Percentiles rank a stretch among this genome's conserved stretches.
These are phyloP conservation scores for Drosophila miranda DNA, from an alignment of 1,140 invertebrate species.

Conservation along the genomic window DNA sequence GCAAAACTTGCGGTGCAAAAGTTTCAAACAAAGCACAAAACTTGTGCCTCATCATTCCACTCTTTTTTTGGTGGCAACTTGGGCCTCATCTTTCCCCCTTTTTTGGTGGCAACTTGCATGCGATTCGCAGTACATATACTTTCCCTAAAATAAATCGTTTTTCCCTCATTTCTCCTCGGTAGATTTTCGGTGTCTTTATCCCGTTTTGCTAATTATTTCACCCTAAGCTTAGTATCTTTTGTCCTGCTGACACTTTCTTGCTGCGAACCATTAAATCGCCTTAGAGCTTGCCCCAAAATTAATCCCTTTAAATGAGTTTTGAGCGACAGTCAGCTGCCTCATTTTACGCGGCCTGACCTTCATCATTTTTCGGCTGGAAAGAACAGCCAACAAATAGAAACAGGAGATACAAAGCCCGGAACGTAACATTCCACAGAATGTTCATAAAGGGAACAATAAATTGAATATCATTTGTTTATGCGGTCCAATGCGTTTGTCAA, in stretches of 20 bases:
- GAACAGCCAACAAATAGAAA: conserved; percentile 1
- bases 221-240: conserved; percentile 11
- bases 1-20: conserved; percentile 65
- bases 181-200: background rate
- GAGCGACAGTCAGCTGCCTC: conserved; percentile 51
- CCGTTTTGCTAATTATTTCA: conserved; percentile 50
- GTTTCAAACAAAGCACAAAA: conserved; percentile 59
- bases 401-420: conserved; percentile 9
- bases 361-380: conserved; percentile 46
- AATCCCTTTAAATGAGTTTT: conserved; percentile 69
- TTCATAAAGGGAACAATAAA: conserved; percentile 64
- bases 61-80: conserved; percentile 19
- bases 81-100: conserved; percentile 8
- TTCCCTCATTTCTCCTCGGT: conserved; percentile 17
- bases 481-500: conserved; percentile 70
- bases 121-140: conserved; percentile 37
- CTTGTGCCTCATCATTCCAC: conserved; percentile 25
- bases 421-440: conserved; percentile 34
- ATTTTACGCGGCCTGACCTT: conserved; percentile 47
- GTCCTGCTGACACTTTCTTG: conserved; percentile 29
- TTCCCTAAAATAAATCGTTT: conserved; percentile 40
- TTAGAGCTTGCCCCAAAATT: conserved; percentile 63
- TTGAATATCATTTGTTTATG: conserved; percentile 79
- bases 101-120: conserved; percentile 43
- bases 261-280: conserved; percentile 54